Conservation (phyloP, 2,113 vertebrate species). For the Caloenas nicobarica region DNA sequence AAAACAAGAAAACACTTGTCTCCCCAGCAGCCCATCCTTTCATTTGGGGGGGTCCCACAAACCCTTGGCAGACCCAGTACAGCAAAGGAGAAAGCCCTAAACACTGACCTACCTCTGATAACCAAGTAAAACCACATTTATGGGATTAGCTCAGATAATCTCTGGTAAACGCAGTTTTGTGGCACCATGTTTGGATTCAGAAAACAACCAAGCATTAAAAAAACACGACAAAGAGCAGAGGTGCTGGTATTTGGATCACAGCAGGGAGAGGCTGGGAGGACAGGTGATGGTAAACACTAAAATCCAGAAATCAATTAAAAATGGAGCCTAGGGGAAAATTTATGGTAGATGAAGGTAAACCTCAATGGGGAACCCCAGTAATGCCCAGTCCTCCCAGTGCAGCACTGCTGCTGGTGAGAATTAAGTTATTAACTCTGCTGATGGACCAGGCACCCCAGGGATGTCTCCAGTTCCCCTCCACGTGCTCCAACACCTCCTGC, state of each 20-base stretch:
- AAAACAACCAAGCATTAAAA: background rate
- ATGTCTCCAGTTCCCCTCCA: background rate
- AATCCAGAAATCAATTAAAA: background rate
- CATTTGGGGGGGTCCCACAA: too few species aligned
- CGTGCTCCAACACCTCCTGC: background rate
- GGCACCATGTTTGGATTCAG: background rate
- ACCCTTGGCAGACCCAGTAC: background rate
- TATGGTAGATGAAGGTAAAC: background rate
- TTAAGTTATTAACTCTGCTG: too few species aligned
- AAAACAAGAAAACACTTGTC: background rate
- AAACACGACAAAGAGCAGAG: background rate
- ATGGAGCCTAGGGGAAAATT: background rate
- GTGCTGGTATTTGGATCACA: background rate
- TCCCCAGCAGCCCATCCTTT: fast-evolving
- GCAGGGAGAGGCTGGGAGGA: background rate
- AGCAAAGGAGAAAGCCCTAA: background rate
- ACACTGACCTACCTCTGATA: background rate
- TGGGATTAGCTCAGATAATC: slow-evolving; percentile 28
- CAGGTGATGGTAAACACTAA: background rate
- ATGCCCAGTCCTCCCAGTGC: background rate
- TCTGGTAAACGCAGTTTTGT: slow-evolving; percentile 2
- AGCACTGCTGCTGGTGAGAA: background rate
- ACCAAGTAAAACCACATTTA: slow-evolving; percentile 5
- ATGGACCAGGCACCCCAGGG: background rate
- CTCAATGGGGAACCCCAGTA: too few species aligned